These are phyloP conservation scores for Lucilia cuprina DNA, from an alignment of 1,140 invertebrate genomes.

Conservation along the genomic window DNA sequence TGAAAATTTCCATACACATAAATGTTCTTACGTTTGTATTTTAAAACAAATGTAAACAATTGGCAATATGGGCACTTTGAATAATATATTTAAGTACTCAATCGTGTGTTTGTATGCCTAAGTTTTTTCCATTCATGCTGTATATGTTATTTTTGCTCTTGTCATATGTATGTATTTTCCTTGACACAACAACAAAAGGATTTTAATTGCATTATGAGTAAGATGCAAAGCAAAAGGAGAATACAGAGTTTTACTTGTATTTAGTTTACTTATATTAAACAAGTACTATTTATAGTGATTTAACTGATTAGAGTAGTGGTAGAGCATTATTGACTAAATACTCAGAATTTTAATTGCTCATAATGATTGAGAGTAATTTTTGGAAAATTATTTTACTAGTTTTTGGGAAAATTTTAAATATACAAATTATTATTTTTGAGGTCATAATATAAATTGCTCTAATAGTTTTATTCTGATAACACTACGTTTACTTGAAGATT, in stretches of 20 bases:
- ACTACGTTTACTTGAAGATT: no score
- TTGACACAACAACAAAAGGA: not conserved
- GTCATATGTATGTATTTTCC: not conserved
- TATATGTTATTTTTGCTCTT: not conserved
- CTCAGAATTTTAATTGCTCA: no score
- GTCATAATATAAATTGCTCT: no score
- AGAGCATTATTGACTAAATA: not conserved
- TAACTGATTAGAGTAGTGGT: not conserved
- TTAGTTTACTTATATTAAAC: not conserved
- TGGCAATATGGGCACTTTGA: slow-evolving; percentile 9
- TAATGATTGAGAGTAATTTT: no score
- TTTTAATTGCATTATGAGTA: not conserved
- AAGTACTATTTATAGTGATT: not conserved
- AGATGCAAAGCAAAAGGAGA: not conserved
- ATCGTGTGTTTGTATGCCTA: not conserved
- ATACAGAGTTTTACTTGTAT: not conserved
- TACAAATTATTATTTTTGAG: no score
- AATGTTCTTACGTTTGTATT: no score
- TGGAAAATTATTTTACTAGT: no score
- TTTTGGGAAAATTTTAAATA: no score
- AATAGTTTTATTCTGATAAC: no score
- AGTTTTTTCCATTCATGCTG: not conserved
- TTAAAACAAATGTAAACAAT: slow-evolving; percentile 9
- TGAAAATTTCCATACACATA: no score
- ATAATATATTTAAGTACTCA: not conserved